Evolutionary conservation across 2,888 invertebrate species (phyloP).

Genomic region (Nipponacmea schrenckii): DNA sequence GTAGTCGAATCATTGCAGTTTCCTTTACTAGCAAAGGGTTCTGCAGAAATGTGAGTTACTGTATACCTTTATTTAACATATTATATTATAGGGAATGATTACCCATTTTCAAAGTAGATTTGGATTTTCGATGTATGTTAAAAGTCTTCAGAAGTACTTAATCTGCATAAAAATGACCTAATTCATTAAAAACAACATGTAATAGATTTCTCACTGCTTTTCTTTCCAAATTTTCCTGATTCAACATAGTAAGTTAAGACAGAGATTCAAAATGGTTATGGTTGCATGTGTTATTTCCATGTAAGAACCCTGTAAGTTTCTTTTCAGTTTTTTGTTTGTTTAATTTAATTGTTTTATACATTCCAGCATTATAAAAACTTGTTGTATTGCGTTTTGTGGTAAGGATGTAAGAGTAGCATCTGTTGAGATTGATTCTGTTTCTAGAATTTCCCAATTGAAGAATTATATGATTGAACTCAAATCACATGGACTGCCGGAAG

Average conservation of each 20-base stretch:
- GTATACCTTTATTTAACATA: neutral
- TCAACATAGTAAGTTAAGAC: too few species aligned
- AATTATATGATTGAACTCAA: constrained; percentile 42
- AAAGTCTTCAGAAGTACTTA: too few species aligned
- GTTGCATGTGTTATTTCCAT: too few species aligned
- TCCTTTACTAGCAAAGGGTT: constrained; percentile 7
- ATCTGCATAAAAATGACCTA: too few species aligned
- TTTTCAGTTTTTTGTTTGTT: neutral
- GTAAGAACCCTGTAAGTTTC: too few species aligned
- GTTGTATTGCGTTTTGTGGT: constrained; percentile 48
- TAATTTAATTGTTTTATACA: constrained; percentile 28
- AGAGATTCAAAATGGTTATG: too few species aligned
- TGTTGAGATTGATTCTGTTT: constrained; percentile 41
- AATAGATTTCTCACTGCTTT: too few species aligned
- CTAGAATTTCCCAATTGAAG: constrained; percentile 38
- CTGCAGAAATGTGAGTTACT: neutral
- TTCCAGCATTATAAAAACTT: constrained; percentile 25
- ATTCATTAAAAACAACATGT: too few species aligned
- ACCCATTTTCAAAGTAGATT: too few species aligned
- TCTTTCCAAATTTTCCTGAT: too few species aligned
- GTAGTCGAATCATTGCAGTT: constrained; percentile 45
- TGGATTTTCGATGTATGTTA: too few species aligned
- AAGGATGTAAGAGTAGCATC: constrained; percentile 44
- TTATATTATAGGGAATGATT: too few species aligned
- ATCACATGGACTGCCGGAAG: constrained; percentile 39